A percentile compares a stretch with the other conserved stretches of the same genome.
These are phyloP conservation scores for Spheniscus mendiculus DNA, from an alignment of 2,113 vertebrate genomes.

Conservation along the genomic window DNA sequence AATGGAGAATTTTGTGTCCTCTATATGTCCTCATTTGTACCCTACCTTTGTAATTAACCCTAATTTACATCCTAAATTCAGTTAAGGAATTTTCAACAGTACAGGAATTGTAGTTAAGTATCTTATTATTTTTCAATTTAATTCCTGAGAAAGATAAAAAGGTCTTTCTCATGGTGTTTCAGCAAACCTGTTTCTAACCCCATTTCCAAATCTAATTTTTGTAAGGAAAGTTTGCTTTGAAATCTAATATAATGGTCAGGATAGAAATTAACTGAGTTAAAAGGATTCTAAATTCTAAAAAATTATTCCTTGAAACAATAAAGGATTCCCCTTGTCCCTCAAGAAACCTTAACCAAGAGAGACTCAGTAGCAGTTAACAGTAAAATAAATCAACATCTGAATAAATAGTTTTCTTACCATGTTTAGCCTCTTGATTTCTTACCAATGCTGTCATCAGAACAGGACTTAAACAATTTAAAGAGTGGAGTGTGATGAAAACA, in stretches of 20 bases:
- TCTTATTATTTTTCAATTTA: neutral
- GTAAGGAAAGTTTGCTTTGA: neutral
- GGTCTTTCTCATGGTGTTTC: neutral
- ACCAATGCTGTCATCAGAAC: neutral
- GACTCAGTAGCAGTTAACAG: neutral
- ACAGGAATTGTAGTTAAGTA: neutral
- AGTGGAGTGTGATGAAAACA: neutral
- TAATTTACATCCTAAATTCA: neutral
- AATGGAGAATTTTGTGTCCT: neutral
- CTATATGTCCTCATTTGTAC: accelerated
- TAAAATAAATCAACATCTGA: neutral
- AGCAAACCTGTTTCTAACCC: neutral
- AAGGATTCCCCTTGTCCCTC: neutral
- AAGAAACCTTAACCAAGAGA: neutral
- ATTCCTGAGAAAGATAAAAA: neutral
- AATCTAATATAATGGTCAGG: neutral
- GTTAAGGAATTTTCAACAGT: neutral
- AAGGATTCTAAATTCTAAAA: neutral
- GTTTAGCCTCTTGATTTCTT: constrained; percentile 27
- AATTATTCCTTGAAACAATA: neutral
- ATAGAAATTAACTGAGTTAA: neutral
- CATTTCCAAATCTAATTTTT: neutral
- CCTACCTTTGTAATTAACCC: neutral
- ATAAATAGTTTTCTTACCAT: neutral
- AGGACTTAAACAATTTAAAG: neutral